Evolutionary conservation across 1,140 invertebrate species (phyloP).

Genomic region (Bombyx mandarina): DNA sequence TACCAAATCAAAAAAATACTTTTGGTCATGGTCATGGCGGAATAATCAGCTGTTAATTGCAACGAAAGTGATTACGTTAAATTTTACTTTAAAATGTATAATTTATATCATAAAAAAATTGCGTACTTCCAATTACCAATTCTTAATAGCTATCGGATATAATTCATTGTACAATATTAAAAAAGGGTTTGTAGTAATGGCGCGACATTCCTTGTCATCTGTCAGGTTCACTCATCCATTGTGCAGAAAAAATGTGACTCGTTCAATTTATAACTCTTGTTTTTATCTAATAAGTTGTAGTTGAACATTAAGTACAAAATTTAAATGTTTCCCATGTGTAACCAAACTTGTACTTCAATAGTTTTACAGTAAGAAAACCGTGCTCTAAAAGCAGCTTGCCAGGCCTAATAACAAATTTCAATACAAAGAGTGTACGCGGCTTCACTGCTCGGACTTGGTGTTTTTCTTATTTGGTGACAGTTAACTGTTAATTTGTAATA

Average conservation of each 20-base stretch:
- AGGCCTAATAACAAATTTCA: no score
- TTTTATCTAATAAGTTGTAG: slow-evolving; percentile 49
- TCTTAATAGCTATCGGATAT: slow-evolving; percentile 1
- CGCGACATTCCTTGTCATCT: slow-evolving; percentile 64
- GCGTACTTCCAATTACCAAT: background rate
- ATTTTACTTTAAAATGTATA: no score
- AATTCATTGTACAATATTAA: slow-evolving; percentile 1
- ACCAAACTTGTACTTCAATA: no score
- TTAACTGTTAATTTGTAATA: slow-evolving; percentile 26
- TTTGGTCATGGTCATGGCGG: slow-evolving; percentile 36
- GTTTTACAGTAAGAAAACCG: no score
- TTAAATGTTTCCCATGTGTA: slow-evolving; percentile 26
- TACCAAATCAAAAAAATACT: no score
- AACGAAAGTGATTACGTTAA: slow-evolving; percentile 46
- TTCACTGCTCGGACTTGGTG: slow-evolving; percentile 41
- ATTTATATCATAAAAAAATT: no score
- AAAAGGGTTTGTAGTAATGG: slow-evolving; percentile 34
- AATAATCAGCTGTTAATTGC: slow-evolving; percentile 70
- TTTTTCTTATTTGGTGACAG: slow-evolving; percentile 40
- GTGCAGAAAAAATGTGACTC: slow-evolving; percentile 69
- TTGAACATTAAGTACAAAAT: slow-evolving; percentile 42
- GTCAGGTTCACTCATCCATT: slow-evolving; percentile 69
- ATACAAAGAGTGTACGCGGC: slow-evolving; percentile 61
- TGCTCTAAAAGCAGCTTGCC: no score
- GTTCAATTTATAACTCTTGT: slow-evolving; percentile 55